A percentile compares a stretch with the other conserved stretches of the same genome.
Evolutionary conservation across 1,140 invertebrate species (phyloP).

Genomic region (Anastrepha ludens): DNA sequence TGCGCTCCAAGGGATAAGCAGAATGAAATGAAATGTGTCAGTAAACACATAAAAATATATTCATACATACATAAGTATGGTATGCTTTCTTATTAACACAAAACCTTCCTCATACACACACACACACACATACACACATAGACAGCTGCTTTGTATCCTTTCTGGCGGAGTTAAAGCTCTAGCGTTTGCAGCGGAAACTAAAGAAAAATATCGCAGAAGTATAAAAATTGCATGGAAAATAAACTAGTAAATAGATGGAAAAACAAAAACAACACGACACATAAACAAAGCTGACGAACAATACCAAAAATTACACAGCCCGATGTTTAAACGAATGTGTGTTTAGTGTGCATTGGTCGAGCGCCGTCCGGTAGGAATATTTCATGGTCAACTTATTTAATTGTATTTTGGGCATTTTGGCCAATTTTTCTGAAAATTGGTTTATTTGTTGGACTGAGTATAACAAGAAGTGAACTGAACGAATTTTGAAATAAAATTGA

Average conservation of each 20-base stretch:
- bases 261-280: not conserved
- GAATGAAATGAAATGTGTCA: slow-evolving; percentile 45
- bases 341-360: not conserved
- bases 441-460: too few relatives aligned
- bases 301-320: not conserved
- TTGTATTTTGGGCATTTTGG: too few relatives aligned
- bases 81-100: slow-evolving; percentile 41
- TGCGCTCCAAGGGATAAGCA: not conserved
- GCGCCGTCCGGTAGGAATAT: not conserved
- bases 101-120: not conserved
- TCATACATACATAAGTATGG: not conserved
- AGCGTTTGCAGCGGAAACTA: not conserved
- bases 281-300: not conserved
- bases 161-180: not conserved
- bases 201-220: not conserved
- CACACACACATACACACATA: not conserved
- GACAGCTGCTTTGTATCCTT: not conserved
- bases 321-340: too few relatives aligned
- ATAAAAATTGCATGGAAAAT: not conserved
- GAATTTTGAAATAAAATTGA: too few relatives aligned
- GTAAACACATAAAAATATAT: slow-evolving; percentile 4
- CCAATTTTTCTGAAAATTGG: too few relatives aligned
- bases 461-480: too few relatives aligned
- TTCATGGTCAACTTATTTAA: too few relatives aligned
- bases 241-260: not conserved